phyloP scores from a whole-genome alignment of 2,888 invertebrate species.

The Volucella inflata region DNA sequence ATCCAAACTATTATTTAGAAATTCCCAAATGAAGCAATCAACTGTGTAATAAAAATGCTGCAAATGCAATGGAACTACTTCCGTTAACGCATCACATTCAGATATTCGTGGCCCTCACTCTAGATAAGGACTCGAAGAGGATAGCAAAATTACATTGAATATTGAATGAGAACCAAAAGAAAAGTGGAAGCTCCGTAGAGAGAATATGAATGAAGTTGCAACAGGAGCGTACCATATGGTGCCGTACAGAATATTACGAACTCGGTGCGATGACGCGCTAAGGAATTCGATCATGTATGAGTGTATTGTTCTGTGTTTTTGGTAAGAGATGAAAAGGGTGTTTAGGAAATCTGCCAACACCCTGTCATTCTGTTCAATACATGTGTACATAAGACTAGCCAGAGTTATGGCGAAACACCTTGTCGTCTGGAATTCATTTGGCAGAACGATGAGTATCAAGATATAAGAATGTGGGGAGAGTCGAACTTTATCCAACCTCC shows the following conservation, averaged over 20 bases:
- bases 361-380: constrained; percentile 10
- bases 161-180: constrained; percentile 57
- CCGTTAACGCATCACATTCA: constrained; percentile 23
- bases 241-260: not conserved
- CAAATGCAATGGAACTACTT: constrained; percentile 69
- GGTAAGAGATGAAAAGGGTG: constrained; percentile 30
- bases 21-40: constrained; percentile 74
- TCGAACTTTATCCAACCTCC: constrained; percentile 7
- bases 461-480: not conserved
- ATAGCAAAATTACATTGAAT: constrained; percentile 65
- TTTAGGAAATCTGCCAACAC: constrained; percentile 43
- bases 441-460: constrained; percentile 17
- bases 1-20: constrained; percentile 43
- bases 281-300: constrained; percentile 58
- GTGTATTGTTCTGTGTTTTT: not conserved
- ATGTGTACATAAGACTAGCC: not conserved
- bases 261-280: constrained; percentile 64
- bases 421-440: constrained; percentile 53
- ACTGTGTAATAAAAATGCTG: constrained; percentile 72
- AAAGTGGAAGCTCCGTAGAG: constrained; percentile 23
- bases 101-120: not conserved
- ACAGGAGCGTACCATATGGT: not conserved
- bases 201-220: constrained; percentile 44
- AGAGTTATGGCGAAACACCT: constrained; percentile 42
- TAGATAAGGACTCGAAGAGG: not conserved